phyloP scores from a whole-genome alignment of 2,797 vertebrate genomes.

The Centropyge bicolor region DNA sequence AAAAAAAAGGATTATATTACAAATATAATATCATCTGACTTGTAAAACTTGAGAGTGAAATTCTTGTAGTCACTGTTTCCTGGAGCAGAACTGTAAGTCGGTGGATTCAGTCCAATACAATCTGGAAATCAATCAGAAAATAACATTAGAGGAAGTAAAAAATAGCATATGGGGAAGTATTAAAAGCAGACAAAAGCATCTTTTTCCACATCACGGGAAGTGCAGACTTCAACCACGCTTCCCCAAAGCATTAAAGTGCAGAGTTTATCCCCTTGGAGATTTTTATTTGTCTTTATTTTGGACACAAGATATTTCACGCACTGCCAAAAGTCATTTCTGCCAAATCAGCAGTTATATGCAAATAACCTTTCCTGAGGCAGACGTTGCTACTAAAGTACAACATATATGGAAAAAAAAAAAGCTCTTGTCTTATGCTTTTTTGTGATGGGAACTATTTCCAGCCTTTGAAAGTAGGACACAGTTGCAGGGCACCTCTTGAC shows the following conservation, averaged over 20 bases:
- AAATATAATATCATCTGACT: slow-evolving; percentile 79
- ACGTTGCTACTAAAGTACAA: background rate
- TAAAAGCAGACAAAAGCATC: background rate
- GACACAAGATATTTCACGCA: background rate
- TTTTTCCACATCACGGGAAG: slow-evolving; percentile 55
- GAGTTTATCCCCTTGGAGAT: background rate
- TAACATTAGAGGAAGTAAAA: slow-evolving; percentile 38
- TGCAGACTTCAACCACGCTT: slow-evolving; percentile 23
- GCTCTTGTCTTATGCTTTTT: slow-evolving; percentile 11
- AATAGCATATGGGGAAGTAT: slow-evolving; percentile 40
- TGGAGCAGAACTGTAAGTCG: slow-evolving; percentile 36
- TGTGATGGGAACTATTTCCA: slow-evolving; percentile 32
- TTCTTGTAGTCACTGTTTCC: slow-evolving; percentile 85
- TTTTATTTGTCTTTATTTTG: slow-evolving; percentile 22
- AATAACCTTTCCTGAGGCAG: slow-evolving; percentile 49
- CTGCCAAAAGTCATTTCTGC: background rate
- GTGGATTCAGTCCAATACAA: slow-evolving; percentile 88
- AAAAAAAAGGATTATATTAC: too few species aligned
- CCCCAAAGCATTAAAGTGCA: slow-evolving; percentile 15
- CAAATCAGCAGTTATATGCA: slow-evolving; percentile 55
- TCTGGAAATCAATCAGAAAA: slow-evolving; percentile 78
- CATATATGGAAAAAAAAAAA: slow-evolving; percentile 10
- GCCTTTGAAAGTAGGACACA: slow-evolving; percentile 51
- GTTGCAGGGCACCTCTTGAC: slow-evolving; percentile 35
- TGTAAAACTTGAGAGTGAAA: slow-evolving; percentile 93